Evolutionary conservation across 1,140 invertebrate genomes (phyloP), one percentile per base, ranked within the genome.

Genomic region (Nylanderia fulva): DNA sequence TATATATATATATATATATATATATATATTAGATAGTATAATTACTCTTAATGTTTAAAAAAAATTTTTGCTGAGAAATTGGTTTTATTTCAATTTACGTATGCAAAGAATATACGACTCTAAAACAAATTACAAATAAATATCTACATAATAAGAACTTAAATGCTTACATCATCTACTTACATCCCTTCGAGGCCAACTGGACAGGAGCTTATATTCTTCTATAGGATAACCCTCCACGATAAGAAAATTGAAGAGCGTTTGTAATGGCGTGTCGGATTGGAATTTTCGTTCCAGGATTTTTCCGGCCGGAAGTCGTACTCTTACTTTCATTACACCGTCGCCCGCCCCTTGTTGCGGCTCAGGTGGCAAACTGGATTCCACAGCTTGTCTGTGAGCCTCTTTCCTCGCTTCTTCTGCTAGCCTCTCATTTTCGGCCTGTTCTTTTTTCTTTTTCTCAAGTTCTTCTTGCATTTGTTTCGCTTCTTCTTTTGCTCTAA

Each of bases 181-280:
- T 95, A 98, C 97, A 96, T 99, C 98, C 96, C 97, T 97, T 93
- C 98, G 96, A 92, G 98, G 98, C 97, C 97, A 99, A 92, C 97
- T 98, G 89, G 97, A 97, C 86, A 99, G 97, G 63, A 99, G 96
- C 96, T 99, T 99, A 93, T 97, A 99, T 92, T 98, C 98, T 91
- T 98, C 97, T 85, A 96, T 96, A 76, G 97, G 97, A 95, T 97
- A 99, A 60, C 98, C 98, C 95, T 98, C 96, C 29, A 98, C 97
- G 56, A 97, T 96, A 45, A 99, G 96, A 95, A 96, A 99, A 94
- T 98, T 97, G 85, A 99, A 95, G 89, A 99, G 95, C 84, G 96
- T 96, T 95, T 98, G 94, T 45, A 98, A 93, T 74, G 96, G 96
- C 85, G 97, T 96, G 75, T 95, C 92, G 8, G 95, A 95, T 52